Base-by-base conservation (phyloP, 2,113 vertebrate species). In the Osmerus eperlanus region DNA sequence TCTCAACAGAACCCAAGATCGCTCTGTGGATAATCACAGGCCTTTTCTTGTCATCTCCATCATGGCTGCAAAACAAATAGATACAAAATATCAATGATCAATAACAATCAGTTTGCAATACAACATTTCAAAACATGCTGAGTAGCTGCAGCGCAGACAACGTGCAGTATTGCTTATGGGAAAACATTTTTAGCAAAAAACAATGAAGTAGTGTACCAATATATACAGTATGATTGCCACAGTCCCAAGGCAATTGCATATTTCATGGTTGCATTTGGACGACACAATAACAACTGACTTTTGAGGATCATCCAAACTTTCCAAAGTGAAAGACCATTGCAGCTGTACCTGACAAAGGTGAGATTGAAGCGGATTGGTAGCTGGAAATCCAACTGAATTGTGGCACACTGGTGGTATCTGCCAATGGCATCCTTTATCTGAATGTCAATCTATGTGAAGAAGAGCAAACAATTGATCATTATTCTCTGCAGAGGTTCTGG, bases 381-480 rank as follows among this genome's bases (percentile, higher is more conserved):
- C 86, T 99, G 97, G 79, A 99, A 99, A 72, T 99, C 97, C 0
- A 99, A 88, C 83, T 99, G 97, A 71, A 99, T 96, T 0, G 97
- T 99, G 67, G 97, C 97, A 86, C 97, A 99, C 32, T 99, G 97
- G 84, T 99, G 96, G 88, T 98, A 99, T 21, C 97, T 93, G 21
- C 97, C 97, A 36, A 99, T 98, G 4, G 96, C 97, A 65, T 99
- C 97, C 86, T 98, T 98, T 82, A 99, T 99, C 90, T 99, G 89
- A 85, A 99, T 99, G 86, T 99, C 97, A 67, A 99, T 98, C 97
- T 99, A 79, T 32, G 71, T 63, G 60, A 56, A 25, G 5, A 4
- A 63, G 25, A 61, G 19, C 18, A 3, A 47, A 81, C 9, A 53
- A 19, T 15, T 0, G 13, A 51, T 58, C 18, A 12, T 47, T 11